Evolutionary conservation across 2,888 invertebrate species (phyloP), one percentile per base, ranked within the genome.

Genomic region (Lacanobia wlatinum): DNA sequence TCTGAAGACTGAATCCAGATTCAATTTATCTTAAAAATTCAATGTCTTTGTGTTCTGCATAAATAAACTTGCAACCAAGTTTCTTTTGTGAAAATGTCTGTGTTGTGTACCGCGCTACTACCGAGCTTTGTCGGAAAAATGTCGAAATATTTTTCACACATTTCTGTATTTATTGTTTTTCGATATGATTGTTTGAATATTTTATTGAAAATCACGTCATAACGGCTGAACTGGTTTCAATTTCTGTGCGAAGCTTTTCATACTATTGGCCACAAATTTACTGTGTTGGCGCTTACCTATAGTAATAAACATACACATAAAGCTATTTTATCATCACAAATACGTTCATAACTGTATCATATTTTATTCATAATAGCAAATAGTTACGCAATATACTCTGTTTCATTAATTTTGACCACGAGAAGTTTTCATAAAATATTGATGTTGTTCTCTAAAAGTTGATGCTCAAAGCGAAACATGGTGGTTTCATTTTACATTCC

Each of bases 401-500:
- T 59, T 40, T 70, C 40, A 50, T 60, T 43, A 53, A 59, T 28
- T 64, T 70, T 76, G 21, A 78, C 53, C 43, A 40, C 66, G 28
- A 55, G 50, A 78, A 67, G 63, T 71, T 68, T 64, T 52, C 62
- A 63, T 71, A 68, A 70, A 76, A 76, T 62, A 70, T 72, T 78
- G 43, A 59, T 67, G 64, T 78, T 55, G 64, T 68, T 72, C 78
- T 63, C 55, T 21, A 72, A 70, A 82, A 82, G 58, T 72, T 72
- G 43, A 59, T 56, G 46, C 70, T 50, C 63, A 80, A 70, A 72
- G 53, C 50, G 12, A 56, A 69, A 60, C 21, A 62, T 70, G 43
- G 34, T 23, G 61, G 62, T 62, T 76, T 76, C 52, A 75, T 78
- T 82, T 82, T 50, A 67, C 73, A 73, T 67, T 68, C 71, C 48